phyloP scores from a whole-genome alignment of 2,797 vertebrate genomes.

The Gastrophryne carolinensis region DNA sequence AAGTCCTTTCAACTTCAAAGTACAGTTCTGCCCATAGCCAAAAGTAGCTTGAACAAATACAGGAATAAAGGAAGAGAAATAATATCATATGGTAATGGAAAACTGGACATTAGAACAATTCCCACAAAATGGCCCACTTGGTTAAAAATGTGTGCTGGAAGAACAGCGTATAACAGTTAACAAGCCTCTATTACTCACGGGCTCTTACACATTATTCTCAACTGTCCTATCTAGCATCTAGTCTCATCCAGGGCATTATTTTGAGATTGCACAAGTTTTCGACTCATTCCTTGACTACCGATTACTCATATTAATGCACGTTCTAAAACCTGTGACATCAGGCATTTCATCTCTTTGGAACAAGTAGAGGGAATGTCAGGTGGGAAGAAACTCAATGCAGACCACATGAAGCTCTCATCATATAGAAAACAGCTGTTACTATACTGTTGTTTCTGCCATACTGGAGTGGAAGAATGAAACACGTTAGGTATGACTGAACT shows the following conservation, averaged over 20 bases:
- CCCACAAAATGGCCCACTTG: too few relatives aligned
- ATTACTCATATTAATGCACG: neutral
- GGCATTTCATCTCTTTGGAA: slow-evolving; percentile 1
- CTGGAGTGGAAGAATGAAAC: neutral
- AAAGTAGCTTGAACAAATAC: too few relatives aligned
- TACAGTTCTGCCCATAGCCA: too few relatives aligned
- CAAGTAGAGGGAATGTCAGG: neutral
- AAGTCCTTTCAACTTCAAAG: too few relatives aligned
- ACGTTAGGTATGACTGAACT: neutral
- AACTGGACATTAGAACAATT: too few relatives aligned
- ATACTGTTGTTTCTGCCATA: neutral
- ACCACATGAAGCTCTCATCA: neutral
- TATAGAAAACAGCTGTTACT: slow-evolving; percentile 14
- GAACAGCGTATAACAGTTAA: too few relatives aligned
- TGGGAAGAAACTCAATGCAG: slow-evolving; percentile 20
- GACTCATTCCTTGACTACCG: neutral
- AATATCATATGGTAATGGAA: too few relatives aligned
- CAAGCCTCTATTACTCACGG: too few relatives aligned
- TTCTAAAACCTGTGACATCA: slow-evolving; percentile 22
- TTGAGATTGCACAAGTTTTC: neutral
- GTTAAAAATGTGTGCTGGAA: too few relatives aligned
- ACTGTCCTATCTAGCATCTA: neutral
- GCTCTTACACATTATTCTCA: too few relatives aligned
- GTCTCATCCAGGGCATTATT: too few relatives aligned
- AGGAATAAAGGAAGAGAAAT: too few relatives aligned